Percentiles rank a stretch among this genome's conserved stretches.
These are phyloP conservation scores for Oligia strigilis DNA, from an alignment of 2,888 invertebrate genomes.

Conservation along the genomic window DNA sequence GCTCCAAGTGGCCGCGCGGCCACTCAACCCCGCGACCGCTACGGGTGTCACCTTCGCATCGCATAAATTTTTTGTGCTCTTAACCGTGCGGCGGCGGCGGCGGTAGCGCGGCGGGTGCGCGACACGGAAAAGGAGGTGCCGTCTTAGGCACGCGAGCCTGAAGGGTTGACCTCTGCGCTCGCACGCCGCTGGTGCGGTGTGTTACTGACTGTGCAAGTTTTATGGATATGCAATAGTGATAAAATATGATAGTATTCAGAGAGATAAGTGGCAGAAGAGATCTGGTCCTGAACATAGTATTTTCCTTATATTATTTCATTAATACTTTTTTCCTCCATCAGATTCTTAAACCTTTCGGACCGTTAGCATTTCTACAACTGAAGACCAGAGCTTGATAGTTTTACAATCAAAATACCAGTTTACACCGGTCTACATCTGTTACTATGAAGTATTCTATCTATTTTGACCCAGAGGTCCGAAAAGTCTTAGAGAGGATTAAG, in stretches of 20 bases:
- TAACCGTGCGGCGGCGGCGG: conserved; percentile 73
- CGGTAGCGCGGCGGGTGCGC: conserved; percentile 53
- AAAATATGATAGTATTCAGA: neutral
- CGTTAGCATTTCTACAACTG: neutral
- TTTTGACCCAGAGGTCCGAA: neutral
- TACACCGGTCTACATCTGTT: no score
- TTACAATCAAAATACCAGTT: neutral
- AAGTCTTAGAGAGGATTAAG: neutral
- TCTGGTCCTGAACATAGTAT: neutral
- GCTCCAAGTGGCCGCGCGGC: conserved; percentile 19
- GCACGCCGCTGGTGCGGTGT: conserved; percentile 55
- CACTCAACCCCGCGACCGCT: conserved; percentile 58
- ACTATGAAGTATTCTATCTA: neutral
- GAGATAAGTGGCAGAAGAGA: neutral
- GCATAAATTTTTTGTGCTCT: conserved; percentile 87
- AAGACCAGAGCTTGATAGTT: neutral
- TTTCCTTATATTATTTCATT: neutral
- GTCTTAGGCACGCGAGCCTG: conserved; percentile 79
- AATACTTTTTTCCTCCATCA: neutral
- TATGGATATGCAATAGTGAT: neutral
- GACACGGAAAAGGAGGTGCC: conserved; percentile 89
- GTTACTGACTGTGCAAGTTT: conserved; percentile 28
- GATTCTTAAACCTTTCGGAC: neutral
- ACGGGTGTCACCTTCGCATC: conserved; percentile 77
- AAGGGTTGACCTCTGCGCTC: conserved; percentile 84